A percentile compares a stretch with the other conserved stretches of the same genome.
These are phyloP conservation scores for Salvator merianae DNA, from an alignment of 2,113 vertebrate genomes.

Conservation along the genomic window DNA sequence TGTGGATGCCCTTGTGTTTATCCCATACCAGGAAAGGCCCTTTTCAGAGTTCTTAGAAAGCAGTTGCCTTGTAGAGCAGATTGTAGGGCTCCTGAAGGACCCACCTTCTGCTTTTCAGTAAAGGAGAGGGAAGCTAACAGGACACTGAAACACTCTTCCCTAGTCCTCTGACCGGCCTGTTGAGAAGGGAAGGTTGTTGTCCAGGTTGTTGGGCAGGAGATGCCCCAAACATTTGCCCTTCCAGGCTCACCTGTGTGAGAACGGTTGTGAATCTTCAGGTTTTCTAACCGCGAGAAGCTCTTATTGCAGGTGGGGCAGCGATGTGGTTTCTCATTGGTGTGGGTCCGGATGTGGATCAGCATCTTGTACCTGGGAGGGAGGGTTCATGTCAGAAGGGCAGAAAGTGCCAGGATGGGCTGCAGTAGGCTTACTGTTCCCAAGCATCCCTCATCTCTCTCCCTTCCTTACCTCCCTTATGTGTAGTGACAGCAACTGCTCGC, in stretches of 20 bases:
- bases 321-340: conserved; percentile 97
- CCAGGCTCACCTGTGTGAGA: conserved; percentile 89
- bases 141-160: background rate
- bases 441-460: too few species aligned
- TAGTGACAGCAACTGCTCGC: too few species aligned
- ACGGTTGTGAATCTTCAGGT: conserved; percentile 98
- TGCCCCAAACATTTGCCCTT: fast-evolving
- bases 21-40: too few species aligned
- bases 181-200: background rate
- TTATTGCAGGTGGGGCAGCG: conserved; percentile 97
- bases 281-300: conserved; percentile 97
- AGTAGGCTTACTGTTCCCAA: too few species aligned
- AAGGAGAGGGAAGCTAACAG: too few species aligned
- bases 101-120: too few species aligned
- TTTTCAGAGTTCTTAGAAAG: too few species aligned
- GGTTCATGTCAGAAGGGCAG: background rate
- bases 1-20: too few species aligned
- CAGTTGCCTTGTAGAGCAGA: too few species aligned
- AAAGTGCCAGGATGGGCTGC: fast-evolving
- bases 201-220: background rate
- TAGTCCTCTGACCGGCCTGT: background rate
- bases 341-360: conserved; percentile 97
- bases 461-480: too few species aligned
- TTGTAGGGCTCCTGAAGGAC: too few species aligned
- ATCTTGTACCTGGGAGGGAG: conserved; percentile 91